Conservation (phyloP, 2,888 invertebrate species). For the Tetranychus truncatus region DNA sequence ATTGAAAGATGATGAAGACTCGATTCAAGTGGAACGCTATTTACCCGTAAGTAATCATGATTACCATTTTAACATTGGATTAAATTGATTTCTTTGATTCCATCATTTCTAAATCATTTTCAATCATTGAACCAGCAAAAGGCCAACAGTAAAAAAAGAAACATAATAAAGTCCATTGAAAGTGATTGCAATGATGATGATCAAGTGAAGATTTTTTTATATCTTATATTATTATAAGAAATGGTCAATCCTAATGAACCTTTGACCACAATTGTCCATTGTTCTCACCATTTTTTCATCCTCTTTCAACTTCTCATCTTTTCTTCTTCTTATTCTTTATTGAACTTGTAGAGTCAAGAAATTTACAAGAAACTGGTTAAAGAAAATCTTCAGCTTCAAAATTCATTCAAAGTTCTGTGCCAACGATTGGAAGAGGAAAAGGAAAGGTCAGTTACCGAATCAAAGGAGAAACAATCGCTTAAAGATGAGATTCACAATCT, state of each 20-base stretch:
- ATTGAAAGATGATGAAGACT: neutral
- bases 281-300: neutral
- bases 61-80: too few species aligned
- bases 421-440: constrained; percentile 2
- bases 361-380: constrained; percentile 1
- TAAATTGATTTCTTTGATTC: too few species aligned
- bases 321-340: neutral
- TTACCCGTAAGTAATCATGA: neutral
- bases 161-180: too few species aligned
- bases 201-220: too few species aligned
- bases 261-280: neutral
- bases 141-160: too few species aligned
- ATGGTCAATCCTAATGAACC: neutral
- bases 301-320: neutral
- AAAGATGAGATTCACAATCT: neutral
- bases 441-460: neutral
- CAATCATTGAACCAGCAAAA: too few species aligned
- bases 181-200: too few species aligned
- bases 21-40: neutral
- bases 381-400: constrained; percentile 12
- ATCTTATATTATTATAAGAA: neutral
- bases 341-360: neutral
- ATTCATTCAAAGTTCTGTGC: neutral
- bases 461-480: constrained; percentile 1
- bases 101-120: too few species aligned